These are phyloP conservation scores for Hermaeophaga mercurialis DNA, from an alignment of 2,888 invertebrate genomes.

Conservation along the genomic window DNA sequence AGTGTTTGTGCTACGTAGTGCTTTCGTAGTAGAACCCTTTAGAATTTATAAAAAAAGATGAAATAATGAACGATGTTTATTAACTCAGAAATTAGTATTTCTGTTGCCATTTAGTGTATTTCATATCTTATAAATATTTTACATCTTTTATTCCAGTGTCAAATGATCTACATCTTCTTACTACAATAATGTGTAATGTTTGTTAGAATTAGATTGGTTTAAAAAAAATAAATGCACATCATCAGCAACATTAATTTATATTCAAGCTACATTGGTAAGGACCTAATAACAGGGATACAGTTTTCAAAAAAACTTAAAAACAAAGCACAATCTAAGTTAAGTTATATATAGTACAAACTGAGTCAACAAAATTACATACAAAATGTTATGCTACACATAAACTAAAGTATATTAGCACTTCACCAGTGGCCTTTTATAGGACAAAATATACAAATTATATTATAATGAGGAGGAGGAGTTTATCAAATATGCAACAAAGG, in stretches of 20 bases:
- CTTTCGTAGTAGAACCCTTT: too few relatives aligned
- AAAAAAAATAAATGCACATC: not conserved
- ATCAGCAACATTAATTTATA: constrained; percentile 15
- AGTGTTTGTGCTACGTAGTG: too few relatives aligned
- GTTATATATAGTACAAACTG: constrained; percentile 18
- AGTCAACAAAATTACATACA: constrained; percentile 27
- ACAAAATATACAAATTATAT: constrained; percentile 41
- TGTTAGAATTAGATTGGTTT: too few relatives aligned
- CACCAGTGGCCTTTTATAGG: constrained; percentile 49
- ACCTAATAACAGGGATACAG: constrained; percentile 13
- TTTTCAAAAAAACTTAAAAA: constrained; percentile 21
- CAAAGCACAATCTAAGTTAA: constrained; percentile 13
- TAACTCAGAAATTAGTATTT: too few relatives aligned
- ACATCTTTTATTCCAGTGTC: too few relatives aligned
- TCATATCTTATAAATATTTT: too few relatives aligned
- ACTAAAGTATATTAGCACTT: constrained; percentile 50
- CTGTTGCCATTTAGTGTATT: too few relatives aligned
- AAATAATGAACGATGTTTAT: too few relatives aligned
- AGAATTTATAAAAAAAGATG: too few relatives aligned
- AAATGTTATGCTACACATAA: constrained; percentile 16
- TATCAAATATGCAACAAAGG: not conserved
- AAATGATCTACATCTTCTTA: too few relatives aligned
- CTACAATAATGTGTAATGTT: too few relatives aligned
- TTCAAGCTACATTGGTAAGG: constrained; percentile 25
- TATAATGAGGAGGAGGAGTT: not conserved